Percentiles rank a stretch among this genome's conserved stretches.
phyloP scores from a whole-genome alignment of 2,888 invertebrate genomes.

The Malachius bipustulatus region DNA sequence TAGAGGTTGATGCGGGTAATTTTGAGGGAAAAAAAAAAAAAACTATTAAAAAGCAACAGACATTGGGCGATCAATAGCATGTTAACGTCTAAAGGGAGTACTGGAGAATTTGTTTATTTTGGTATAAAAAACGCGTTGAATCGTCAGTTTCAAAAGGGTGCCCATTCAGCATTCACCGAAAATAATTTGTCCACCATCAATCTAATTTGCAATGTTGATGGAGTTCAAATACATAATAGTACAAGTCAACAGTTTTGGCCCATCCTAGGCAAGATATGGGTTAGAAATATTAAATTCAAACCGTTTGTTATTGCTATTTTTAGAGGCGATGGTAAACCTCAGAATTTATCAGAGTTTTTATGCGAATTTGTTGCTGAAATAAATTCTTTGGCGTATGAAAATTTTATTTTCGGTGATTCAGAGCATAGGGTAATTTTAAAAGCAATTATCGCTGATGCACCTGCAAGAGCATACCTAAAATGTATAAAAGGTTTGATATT shows the following conservation, averaged over 20 bases:
- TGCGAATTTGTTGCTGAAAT: neutral
- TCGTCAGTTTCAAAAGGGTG: neutral
- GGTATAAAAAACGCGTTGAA: neutral
- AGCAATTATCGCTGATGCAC: neutral
- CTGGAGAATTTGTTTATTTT: neutral
- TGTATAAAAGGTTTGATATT: neutral
- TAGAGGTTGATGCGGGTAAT: no score
- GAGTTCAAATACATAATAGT: neutral
- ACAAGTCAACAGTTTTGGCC: neutral
- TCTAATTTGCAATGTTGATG: conserved; percentile 2
- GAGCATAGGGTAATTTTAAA: neutral
- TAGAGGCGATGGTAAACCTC: neutral
- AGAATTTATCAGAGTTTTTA: neutral
- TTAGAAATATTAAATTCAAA: neutral
- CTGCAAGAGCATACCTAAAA: neutral
- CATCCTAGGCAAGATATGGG: neutral
- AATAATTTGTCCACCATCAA: neutral
- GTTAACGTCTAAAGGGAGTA: neutral
- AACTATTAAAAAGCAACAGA: no score
- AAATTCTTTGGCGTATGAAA: neutral
- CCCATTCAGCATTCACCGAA: neutral
- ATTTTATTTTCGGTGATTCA: neutral
- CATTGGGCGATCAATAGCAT: no score
- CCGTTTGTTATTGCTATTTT: neutral
- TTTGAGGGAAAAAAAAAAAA: no score